A percentile compares a stretch with the other conserved stretches of the same genome.
These are phyloP conservation scores for Turritopsis dohrnii DNA, from an alignment of 30 jellyfish, hydroid and myxozoan species.

Conservation along the genomic window DNA sequence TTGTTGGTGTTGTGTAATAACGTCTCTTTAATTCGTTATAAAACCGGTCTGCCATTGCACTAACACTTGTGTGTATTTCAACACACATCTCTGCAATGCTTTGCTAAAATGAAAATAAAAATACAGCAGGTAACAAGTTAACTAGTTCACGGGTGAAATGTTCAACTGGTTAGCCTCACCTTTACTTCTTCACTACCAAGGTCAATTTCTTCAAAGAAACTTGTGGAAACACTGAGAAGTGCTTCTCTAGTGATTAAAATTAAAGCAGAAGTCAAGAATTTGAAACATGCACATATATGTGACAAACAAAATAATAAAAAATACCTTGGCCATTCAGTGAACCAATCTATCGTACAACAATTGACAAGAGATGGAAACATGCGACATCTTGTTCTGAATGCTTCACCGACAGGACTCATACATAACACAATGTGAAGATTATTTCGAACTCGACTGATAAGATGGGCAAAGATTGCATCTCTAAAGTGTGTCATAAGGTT, in stretches of 20 bases:
- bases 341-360: slow-evolving; percentile 93
- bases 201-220: slow-evolving; percentile 73
- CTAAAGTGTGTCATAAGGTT: no score
- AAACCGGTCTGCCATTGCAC: slow-evolving; percentile 63
- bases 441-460: slow-evolving; percentile 72
- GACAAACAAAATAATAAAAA: background rate
- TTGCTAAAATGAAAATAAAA: slow-evolving; percentile 26
- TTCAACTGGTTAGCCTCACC: slow-evolving; percentile 29
- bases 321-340: slow-evolving; percentile 97
- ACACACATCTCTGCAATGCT: slow-evolving; percentile 88
- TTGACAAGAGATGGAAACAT: slow-evolving; percentile 88
- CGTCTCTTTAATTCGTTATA: slow-evolving; percentile 63
- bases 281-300: background rate
- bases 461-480: slow-evolving; percentile 69
- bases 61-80: slow-evolving; percentile 83
- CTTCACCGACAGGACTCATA: slow-evolving; percentile 98
- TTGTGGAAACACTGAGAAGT: slow-evolving; percentile 57
- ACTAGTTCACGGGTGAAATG: background rate
- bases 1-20: slow-evolving; percentile 82
- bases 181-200: slow-evolving; percentile 69
- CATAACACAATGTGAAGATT: slow-evolving; percentile 80
- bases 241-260: slow-evolving; percentile 48
- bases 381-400: slow-evolving; percentile 86
- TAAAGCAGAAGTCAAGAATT: slow-evolving; percentile 7
- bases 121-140: background rate